These are phyloP conservation scores for Troides helena DNA, from an alignment of 2,888 invertebrate species.

Conservation along the genomic window DNA sequence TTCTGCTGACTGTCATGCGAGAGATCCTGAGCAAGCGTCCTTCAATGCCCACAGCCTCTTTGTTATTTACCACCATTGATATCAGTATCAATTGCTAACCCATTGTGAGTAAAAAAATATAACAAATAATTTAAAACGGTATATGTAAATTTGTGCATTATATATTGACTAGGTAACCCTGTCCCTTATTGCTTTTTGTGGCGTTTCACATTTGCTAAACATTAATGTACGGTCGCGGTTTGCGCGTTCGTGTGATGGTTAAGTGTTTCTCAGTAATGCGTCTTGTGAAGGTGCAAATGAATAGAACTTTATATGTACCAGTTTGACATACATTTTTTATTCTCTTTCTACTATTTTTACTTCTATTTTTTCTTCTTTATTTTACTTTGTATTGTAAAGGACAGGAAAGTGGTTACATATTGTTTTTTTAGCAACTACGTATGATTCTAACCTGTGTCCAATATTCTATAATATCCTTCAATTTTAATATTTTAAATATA, in stretches of 20 bases:
- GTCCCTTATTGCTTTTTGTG: constrained; percentile 57
- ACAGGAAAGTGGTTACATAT: not conserved
- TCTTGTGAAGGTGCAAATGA: constrained; percentile 41
- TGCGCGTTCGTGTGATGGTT: constrained; percentile 44
- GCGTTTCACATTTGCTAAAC: constrained; percentile 58
- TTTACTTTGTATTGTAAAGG: not conserved
- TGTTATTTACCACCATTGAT: no score
- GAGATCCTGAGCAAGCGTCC: no score
- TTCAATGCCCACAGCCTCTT: no score
- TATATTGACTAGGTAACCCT: constrained; percentile 46
- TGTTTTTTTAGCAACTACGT: not conserved
- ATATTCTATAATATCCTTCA: not conserved
- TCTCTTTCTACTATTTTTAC: constrained; percentile 1
- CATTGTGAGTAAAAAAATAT: not conserved
- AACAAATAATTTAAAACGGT: not conserved
- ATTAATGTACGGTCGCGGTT: constrained; percentile 69
- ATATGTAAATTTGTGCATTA: constrained; percentile 46
- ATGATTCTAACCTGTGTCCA: not conserved
- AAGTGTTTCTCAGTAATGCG: constrained; percentile 59
- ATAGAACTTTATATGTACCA: constrained; percentile 30
- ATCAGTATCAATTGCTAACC: no score
- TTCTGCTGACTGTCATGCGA: no score
- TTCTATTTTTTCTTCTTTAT: not conserved
- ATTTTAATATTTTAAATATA: not conserved
- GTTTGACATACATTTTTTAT: constrained; percentile 14